phyloP scores from a whole-genome alignment of 1,140 invertebrate species.

The Plutomurus gul region DNA sequence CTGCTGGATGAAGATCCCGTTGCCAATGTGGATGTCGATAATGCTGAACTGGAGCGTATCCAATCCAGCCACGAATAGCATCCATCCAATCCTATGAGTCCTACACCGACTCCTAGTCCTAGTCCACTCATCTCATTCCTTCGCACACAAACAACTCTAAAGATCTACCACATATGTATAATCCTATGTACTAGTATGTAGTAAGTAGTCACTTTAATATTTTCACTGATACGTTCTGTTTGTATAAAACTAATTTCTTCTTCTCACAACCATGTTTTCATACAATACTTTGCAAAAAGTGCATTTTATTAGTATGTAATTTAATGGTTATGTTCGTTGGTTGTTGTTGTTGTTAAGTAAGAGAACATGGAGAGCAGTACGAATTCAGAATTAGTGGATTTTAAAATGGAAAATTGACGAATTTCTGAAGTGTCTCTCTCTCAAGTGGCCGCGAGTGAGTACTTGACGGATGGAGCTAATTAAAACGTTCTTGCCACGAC shows the following conservation, averaged over 20 bases:
- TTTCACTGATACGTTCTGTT: too few species aligned
- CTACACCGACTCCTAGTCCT: constrained; percentile 14
- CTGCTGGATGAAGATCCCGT: neutral
- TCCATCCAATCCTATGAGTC: constrained; percentile 20
- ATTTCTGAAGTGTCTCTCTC: too few species aligned
- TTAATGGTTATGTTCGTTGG: too few species aligned
- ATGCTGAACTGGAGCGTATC: constrained; percentile 28
- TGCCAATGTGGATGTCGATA: constrained; percentile 23
- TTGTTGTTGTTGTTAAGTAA: too few species aligned
- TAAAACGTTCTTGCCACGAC: neutral
- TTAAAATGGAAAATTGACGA: too few species aligned
- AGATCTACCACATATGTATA: neutral
- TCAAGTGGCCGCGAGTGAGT: neutral
- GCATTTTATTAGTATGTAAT: too few species aligned
- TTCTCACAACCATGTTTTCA: too few species aligned
- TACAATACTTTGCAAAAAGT: too few species aligned
- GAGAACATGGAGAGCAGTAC: too few species aligned
- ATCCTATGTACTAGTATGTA: too few species aligned
- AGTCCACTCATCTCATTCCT: constrained; percentile 28
- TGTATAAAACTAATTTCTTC: too few species aligned
- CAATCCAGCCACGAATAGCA: constrained; percentile 28
- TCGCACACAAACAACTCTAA: neutral
- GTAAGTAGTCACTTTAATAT: neutral
- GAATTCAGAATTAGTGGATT: too few species aligned
- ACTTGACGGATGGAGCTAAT: neutral